A percentile compares a stretch with the other conserved stretches of the same genome.
These are phyloP conservation scores for Pterophyllum scalare DNA, from an alignment of 2,113 vertebrate species.

Conservation along the genomic window DNA sequence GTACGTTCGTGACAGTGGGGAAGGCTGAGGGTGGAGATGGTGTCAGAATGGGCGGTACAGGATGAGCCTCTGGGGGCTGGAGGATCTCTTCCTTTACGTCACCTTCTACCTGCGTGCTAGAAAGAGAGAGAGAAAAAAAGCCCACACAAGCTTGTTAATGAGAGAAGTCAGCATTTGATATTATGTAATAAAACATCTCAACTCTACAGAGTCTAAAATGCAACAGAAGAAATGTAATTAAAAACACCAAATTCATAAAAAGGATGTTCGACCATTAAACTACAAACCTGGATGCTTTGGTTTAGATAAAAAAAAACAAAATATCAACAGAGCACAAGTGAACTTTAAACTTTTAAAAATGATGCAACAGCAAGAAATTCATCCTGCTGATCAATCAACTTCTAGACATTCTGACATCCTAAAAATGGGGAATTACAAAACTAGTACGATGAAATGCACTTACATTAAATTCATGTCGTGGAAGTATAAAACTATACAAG, in stretches of 20 bases:
- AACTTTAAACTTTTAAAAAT: background rate
- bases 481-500: background rate
- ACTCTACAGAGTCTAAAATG: background rate
- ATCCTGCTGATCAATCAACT: background rate
- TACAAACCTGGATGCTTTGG: background rate
- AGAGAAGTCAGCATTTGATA: fast-evolving
- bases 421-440: background rate
- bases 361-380: constrained; percentile 25
- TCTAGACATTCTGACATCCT: constrained; percentile 1
- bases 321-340: background rate
- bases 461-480: background rate
- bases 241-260: background rate
- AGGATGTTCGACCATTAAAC: background rate
- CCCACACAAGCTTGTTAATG: background rate
- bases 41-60: constrained; percentile 95
- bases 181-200: background rate
- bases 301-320: background rate
- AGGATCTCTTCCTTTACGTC: constrained; percentile 97
- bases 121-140: background rate
- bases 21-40: constrained; percentile 96
- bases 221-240: background rate
- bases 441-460: constrained; percentile 19
- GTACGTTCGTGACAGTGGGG: constrained; percentile 93
- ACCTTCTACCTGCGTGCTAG: constrained; percentile 88
- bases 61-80: constrained; percentile 95